These are phyloP conservation scores for Zosterops lateralis DNA, from an alignment of 2,113 vertebrate species.

Conservation along the genomic window DNA sequence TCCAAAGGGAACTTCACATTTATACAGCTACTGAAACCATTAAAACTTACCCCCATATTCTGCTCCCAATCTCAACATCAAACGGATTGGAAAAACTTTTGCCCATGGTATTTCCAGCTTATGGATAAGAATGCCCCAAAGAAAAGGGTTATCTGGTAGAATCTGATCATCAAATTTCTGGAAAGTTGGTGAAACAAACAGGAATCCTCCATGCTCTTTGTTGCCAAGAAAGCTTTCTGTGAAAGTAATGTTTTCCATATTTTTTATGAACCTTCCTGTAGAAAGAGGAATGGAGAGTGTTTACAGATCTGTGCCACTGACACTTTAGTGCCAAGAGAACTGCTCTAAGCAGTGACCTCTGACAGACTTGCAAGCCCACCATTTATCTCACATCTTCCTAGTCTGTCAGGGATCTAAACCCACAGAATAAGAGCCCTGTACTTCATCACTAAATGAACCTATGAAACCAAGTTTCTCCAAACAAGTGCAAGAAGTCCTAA, in stretches of 20 bases:
- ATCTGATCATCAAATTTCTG: constrained; percentile 82
- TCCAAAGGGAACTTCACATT: background rate
- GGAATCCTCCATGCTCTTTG: constrained; percentile 91
- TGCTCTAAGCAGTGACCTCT: background rate
- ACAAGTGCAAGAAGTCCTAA: background rate
- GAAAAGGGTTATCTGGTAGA: constrained; percentile 84
- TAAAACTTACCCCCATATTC: constrained; percentile 83
- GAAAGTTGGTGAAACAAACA: constrained; percentile 87
- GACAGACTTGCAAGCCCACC: background rate
- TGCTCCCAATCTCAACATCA: constrained; percentile 88
- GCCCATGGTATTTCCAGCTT: constrained; percentile 95
- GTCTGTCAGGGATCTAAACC: background rate
- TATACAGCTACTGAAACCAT: background rate
- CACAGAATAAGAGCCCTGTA: background rate
- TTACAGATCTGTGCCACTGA: background rate
- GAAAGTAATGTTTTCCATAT: constrained; percentile 88
- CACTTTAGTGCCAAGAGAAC: background rate
- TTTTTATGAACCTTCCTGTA: constrained; percentile 86
- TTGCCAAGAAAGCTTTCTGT: constrained; percentile 86
- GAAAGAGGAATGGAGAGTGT: background rate
- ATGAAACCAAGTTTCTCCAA: background rate
- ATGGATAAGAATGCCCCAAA: constrained; percentile 90
- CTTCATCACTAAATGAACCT: background rate
- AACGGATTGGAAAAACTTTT: constrained; percentile 91
- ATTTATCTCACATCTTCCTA: background rate